A percentile compares a stretch with the other conserved stretches of the same genome.
These are phyloP conservation scores for Porites lutea DNA, from an alignment of 64 coral and sea anemone species.

Conservation along the genomic window DNA sequence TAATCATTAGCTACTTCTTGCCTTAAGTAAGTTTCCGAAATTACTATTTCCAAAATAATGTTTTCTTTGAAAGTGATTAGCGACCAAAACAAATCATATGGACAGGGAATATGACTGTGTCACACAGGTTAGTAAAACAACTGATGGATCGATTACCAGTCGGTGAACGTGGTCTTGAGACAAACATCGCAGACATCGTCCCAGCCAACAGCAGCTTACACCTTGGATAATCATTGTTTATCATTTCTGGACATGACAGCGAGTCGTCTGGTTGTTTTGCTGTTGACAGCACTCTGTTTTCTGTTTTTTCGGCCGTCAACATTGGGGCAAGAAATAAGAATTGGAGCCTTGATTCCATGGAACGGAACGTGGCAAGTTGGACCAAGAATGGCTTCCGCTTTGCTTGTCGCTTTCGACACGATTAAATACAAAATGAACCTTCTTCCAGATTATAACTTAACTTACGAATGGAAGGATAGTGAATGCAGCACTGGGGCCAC, in stretches of 20 bases:
- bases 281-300: background rate
- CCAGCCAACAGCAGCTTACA: background rate
- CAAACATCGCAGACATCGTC: background rate
- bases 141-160: background rate
- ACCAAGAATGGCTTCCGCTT: slow-evolving; percentile 53
- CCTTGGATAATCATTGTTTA: background rate
- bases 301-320: background rate
- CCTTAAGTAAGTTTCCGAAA: background rate
- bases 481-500: slow-evolving; percentile 60
- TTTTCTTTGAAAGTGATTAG: too few species aligned
- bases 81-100: background rate
- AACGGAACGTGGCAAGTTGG: slow-evolving; percentile 73
- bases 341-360: slow-evolving; percentile 74
- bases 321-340: slow-evolving; percentile 50
- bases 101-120: background rate
- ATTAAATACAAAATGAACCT: slow-evolving; percentile 35
- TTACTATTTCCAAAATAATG: background rate
- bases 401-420: slow-evolving; percentile 53
- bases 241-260: slow-evolving; percentile 16
- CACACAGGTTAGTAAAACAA: background rate
- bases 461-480: slow-evolving; percentile 71
- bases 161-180: background rate
- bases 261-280: background rate
- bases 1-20: background rate
- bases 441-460: slow-evolving; percentile 64